Evolutionary conservation across 2,888 invertebrate genomes (phyloP).

Genomic region (Syrphus vitripennis): DNA sequence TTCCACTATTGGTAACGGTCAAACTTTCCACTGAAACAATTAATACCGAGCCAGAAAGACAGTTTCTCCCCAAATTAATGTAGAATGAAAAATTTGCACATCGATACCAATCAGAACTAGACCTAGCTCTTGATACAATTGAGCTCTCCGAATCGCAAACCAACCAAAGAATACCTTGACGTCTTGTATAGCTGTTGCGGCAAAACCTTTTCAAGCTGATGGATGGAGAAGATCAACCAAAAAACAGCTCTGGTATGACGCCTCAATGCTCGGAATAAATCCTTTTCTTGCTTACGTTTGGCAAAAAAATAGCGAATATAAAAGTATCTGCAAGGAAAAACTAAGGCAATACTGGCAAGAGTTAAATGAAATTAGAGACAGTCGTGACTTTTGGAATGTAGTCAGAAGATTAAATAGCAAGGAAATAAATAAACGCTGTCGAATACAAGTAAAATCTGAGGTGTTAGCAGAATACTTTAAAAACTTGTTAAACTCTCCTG

Average conservation of each 20-base stretch:
- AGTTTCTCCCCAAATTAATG: not conserved
- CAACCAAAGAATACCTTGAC: not conserved
- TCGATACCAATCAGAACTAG: not conserved
- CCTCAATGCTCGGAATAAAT: not conserved
- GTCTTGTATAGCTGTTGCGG: not conserved
- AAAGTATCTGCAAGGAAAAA: not conserved
- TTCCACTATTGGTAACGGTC: not conserved
- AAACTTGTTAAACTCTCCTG: not conserved
- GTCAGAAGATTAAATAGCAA: not conserved
- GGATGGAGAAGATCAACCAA: not conserved
- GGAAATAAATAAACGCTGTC: not conserved
- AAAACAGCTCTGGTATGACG: constrained; percentile 9
- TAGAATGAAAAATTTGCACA: not conserved
- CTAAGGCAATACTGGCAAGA: not conserved
- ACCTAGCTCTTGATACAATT: not conserved
- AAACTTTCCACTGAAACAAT: not conserved
- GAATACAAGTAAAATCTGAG: not conserved
- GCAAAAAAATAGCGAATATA: not conserved
- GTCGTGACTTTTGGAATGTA: not conserved
- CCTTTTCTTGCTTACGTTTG: not conserved
- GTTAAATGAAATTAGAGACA: not conserved
- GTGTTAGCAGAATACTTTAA: not conserved
- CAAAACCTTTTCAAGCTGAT: not conserved
- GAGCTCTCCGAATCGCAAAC: not conserved
- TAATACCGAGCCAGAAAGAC: not conserved